Conservation (phyloP, 2,888 invertebrate species). For the Napeogenes inachia region DNA sequence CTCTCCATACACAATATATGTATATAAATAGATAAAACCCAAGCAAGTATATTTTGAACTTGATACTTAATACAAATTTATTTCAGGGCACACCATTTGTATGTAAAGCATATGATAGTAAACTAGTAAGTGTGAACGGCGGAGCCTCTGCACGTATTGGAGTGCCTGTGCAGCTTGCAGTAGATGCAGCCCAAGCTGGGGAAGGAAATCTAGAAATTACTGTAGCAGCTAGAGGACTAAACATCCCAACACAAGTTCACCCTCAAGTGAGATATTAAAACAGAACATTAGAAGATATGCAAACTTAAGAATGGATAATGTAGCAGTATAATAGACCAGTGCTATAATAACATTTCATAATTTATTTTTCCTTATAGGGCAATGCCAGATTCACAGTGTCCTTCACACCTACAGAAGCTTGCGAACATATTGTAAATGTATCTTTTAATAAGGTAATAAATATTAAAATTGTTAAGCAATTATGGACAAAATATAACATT, state of each 20-base stretch:
- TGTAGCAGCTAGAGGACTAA: conserved; percentile 93
- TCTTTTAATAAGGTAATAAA: conserved; percentile 92
- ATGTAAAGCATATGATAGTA: conserved; percentile 95
- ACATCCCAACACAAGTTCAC: conserved; percentile 96
- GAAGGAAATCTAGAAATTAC: conserved; percentile 98
- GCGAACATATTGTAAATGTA: conserved; percentile 96
- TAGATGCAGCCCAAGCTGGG: conserved; percentile 97
- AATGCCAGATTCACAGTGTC: conserved; percentile 93
- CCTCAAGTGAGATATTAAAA: conserved; percentile 83
- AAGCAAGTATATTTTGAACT: no score
- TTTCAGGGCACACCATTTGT: conserved; percentile 89
- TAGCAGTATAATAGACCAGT: no score
- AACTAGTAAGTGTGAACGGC: conserved; percentile 88
- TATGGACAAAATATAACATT: no score
- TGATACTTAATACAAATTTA: background rate
- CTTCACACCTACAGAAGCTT: conserved; percentile 95
- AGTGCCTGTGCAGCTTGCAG: conserved; percentile 94
- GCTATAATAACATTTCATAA: background rate
- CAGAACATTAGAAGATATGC: no score
- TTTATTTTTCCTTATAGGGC: conserved; percentile 52
- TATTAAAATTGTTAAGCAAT: background rate
- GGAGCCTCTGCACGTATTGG: conserved; percentile 86
- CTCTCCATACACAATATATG: no score
- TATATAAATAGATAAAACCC: no score
- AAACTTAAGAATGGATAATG: background rate